phyloP scores from a whole-genome alignment of 2,113 vertebrate genomes.

The Corydoras maculifer region DNA sequence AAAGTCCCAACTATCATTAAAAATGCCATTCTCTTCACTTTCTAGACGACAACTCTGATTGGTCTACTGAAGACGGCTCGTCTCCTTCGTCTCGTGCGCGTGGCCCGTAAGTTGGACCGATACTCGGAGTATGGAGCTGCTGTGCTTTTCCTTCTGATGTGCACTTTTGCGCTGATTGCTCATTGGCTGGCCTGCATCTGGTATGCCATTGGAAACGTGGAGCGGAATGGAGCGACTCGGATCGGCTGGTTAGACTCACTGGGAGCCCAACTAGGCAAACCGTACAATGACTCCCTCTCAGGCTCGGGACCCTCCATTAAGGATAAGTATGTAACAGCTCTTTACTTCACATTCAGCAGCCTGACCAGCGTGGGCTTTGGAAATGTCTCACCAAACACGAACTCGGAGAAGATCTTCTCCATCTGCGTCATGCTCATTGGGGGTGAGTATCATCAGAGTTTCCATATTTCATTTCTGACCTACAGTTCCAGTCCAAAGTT shows the following conservation, averaged over 20 bases:
- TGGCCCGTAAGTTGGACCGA: slow-evolving; percentile 80
- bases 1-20: neutral
- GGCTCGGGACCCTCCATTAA: slow-evolving; percentile 74
- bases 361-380: slow-evolving; percentile 88
- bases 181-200: slow-evolving; percentile 83
- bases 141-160: slow-evolving; percentile 83
- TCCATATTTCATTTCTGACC: neutral
- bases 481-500: neutral
- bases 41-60: slow-evolving; percentile 70
- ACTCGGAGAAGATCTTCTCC: slow-evolving; percentile 88
- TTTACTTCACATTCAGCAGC: slow-evolving; percentile 93
- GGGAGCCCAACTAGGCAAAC: slow-evolving; percentile 78
- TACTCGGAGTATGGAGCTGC: slow-evolving; percentile 82
- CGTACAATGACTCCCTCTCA: slow-evolving; percentile 67
- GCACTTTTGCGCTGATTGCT: slow-evolving; percentile 79
- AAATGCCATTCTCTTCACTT: neutral
- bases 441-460: slow-evolving; percentile 64
- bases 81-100: slow-evolving; percentile 78
- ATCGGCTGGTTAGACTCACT: slow-evolving; percentile 83
- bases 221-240: slow-evolving; percentile 58
- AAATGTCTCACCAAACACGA: slow-evolving; percentile 88
- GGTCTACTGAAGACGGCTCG: slow-evolving; percentile 84
- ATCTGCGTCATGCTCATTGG: slow-evolving; percentile 89
- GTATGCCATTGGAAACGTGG: slow-evolving; percentile 83
- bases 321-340: slow-evolving; percentile 85